phyloP scores from a whole-genome alignment of 2,113 vertebrate species.

The Coptodon bakossiorum region DNA sequence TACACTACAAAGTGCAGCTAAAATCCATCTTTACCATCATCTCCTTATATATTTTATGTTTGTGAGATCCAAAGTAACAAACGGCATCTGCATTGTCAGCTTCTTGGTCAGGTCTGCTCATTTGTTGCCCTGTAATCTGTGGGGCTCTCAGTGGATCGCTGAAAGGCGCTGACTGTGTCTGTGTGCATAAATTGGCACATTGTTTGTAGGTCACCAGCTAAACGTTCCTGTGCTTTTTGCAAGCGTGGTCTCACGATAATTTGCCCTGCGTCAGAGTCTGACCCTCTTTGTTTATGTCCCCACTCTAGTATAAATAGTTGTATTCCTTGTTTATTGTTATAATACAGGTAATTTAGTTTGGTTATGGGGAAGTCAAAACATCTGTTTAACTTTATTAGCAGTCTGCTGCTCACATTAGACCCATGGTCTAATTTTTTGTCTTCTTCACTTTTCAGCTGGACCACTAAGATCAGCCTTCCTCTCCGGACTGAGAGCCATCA shows the following conservation, averaged over 20 bases:
- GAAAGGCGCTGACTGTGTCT: neutral
- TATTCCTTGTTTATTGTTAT: neutral
- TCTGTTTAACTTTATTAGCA: neutral
- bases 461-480: conserved; percentile 75
- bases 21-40: rapidly evolving
- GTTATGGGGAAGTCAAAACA: neutral
- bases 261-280: neutral
- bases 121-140: neutral
- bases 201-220: neutral
- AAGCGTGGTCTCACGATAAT: neutral
- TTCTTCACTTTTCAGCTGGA: conserved; percentile 59
- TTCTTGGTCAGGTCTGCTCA: neutral
- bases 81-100: neutral
- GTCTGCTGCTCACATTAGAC: neutral
- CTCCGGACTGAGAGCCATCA: conserved; percentile 70
- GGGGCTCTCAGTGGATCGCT: neutral
- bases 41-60: neutral
- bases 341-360: rapidly evolving
- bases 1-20: neutral
- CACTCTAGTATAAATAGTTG: neutral
- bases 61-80: neutral
- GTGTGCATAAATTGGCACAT: neutral
- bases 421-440: neutral
- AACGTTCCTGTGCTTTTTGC: neutral
- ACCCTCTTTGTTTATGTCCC: neutral